Percentiles rank a stretch among this genome's conserved stretches.
These are phyloP conservation scores for Neotoma lepida DNA, from an alignment of 2,113 vertebrate species.

Conservation along the genomic window DNA sequence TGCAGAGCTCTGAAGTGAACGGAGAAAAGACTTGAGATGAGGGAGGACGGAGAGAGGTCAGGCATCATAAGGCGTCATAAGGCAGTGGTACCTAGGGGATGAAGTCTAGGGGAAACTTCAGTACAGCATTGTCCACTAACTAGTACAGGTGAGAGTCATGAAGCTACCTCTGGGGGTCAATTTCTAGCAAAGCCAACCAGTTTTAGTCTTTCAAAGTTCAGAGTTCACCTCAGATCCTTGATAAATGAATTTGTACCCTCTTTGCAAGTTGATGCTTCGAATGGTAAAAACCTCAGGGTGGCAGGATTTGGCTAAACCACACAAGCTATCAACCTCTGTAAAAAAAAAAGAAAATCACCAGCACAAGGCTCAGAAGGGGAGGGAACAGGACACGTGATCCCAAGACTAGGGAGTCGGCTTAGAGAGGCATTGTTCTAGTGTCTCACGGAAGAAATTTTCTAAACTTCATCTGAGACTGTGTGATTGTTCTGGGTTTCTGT, in stretches of 20 bases:
- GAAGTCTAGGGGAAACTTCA: not conserved
- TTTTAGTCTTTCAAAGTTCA: slow-evolving; percentile 41
- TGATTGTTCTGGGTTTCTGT: slow-evolving; percentile 7
- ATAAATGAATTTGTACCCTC: not conserved
- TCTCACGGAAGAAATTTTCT: not conserved
- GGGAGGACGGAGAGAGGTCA: fast-evolving
- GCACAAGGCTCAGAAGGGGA: not conserved
- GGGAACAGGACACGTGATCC: not conserved
- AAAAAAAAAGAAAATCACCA: not conserved
- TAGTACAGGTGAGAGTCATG: not conserved
- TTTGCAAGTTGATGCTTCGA: not conserved
- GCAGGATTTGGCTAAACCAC: not conserved
- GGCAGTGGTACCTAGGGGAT: not conserved
- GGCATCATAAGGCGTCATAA: too few species aligned
- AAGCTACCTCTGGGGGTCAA: not conserved
- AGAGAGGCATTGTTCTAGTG: not conserved
- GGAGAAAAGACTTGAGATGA: not conserved
- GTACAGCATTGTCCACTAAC: not conserved
- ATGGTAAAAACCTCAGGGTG: not conserved
- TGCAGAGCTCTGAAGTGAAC: not conserved
- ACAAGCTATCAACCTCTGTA: not conserved
- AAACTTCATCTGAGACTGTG: not conserved
- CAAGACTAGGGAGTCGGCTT: not conserved
- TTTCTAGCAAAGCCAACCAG: not conserved
- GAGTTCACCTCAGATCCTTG: not conserved